A percentile compares a stretch with the other conserved stretches of the same genome.
Conservation (phyloP, 2,888 invertebrate species). For the Nomada flava region DNA sequence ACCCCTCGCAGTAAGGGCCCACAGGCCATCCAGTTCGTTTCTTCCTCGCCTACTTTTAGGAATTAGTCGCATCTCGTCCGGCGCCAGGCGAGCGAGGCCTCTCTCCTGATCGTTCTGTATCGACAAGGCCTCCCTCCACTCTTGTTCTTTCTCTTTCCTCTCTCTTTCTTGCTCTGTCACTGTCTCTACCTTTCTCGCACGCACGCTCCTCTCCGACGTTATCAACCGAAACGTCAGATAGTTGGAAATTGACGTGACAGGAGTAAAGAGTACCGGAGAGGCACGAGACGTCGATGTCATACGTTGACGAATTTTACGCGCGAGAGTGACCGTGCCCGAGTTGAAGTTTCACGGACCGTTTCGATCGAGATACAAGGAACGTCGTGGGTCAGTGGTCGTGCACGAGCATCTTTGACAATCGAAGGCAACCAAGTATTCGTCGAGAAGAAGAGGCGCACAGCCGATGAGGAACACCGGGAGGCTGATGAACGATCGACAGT, state of each 20-base stretch:
- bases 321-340: conserved; percentile 28
- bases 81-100: conserved; percentile 71
- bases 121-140: conserved; percentile 45
- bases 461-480: conserved; percentile 72
- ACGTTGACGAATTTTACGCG: conserved; percentile 13
- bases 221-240: conserved; percentile 28
- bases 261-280: conserved; percentile 6
- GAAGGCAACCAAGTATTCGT: background rate
- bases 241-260: conserved; percentile 27
- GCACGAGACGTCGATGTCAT: background rate
- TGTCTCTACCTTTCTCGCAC: background rate
- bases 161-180: background rate
- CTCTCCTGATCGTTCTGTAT: conserved; percentile 51
- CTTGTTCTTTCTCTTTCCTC: conserved; percentile 24
- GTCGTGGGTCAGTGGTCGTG: conserved; percentile 28
- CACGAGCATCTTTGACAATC: background rate
- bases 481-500: conserved; percentile 67
- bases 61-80: conserved; percentile 80
- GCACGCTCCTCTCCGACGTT: conserved; percentile 23
- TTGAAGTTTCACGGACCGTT: background rate
- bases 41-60: conserved; percentile 82
- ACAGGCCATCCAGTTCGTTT: conserved; percentile 83
- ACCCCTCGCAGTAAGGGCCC: conserved; percentile 83
- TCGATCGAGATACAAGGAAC: background rate
- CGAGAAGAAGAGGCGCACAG: conserved; percentile 46